Conservation (phyloP, 1,140 invertebrate species). For the Heliconius eleuchia region DNA sequence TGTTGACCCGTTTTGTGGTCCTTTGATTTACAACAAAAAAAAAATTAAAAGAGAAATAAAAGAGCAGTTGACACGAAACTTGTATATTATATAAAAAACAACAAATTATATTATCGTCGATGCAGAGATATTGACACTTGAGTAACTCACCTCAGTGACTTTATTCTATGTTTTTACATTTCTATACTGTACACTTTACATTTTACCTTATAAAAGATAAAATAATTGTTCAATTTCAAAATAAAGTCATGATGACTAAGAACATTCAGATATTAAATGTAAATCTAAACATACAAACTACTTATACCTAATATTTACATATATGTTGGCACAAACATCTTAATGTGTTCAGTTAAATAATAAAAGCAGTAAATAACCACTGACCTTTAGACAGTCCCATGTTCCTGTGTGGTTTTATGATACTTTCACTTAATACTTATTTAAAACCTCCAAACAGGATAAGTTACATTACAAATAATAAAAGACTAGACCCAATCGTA, state of each 20-base stretch:
- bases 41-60: not conserved
- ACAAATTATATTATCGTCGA: slow-evolving; percentile 32
- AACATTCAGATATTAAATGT: not conserved
- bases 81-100: slow-evolving; percentile 38
- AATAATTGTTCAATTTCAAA: not conserved
- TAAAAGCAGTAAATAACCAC: not conserved
- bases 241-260: not conserved
- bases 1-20: too few species aligned
- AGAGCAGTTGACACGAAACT: slow-evolving; percentile 21
- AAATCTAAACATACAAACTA: slow-evolving; percentile 3
- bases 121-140: not conserved
- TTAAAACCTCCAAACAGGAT: not conserved
- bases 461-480: not conserved
- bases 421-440: not conserved
- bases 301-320: not conserved
- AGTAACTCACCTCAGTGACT: not conserved
- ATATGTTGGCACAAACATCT: not conserved
- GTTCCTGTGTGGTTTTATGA: not conserved
- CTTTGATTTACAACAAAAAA: too few species aligned
- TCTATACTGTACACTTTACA: not conserved
- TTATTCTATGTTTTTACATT: not conserved
- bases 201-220: not conserved
- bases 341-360: not conserved
- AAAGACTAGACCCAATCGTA: slow-evolving; percentile 6
- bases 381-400: not conserved